These are phyloP conservation scores for Andrena haemorrhoa DNA, from an alignment of 2,888 invertebrate species.

Conservation along the genomic window DNA sequence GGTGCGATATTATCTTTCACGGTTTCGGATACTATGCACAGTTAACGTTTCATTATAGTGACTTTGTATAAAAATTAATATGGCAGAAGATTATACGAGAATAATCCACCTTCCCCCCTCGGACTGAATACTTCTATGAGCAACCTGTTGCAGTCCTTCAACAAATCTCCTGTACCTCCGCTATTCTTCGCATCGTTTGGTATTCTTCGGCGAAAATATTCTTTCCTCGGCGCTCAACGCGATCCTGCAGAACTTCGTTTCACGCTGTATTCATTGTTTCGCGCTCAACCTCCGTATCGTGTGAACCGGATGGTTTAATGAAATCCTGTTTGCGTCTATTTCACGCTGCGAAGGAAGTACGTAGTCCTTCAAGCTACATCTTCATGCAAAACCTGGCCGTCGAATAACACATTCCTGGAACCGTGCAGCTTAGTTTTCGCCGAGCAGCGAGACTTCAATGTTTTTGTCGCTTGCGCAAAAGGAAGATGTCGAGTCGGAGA, in stretches of 20 bases:
- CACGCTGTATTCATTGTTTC: not conserved
- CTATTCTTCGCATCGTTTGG: constrained; percentile 27
- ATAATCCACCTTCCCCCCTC: not conserved
- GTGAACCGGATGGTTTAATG: not conserved
- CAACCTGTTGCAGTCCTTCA: constrained; percentile 54
- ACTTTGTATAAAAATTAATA: constrained; percentile 22
- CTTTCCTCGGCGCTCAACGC: not conserved
- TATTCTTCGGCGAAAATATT: constrained; percentile 23
- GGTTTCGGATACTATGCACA: not conserved
- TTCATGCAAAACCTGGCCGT: too few species aligned
- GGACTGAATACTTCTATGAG: constrained; percentile 22
- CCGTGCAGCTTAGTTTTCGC: too few species aligned
- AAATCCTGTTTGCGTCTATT: not conserved
- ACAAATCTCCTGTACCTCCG: constrained; percentile 30
- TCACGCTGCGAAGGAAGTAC: too few species aligned
- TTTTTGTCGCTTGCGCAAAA: not conserved
- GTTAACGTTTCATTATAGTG: not conserved
- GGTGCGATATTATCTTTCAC: not conserved
- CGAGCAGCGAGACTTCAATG: not conserved
- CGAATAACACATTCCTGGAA: too few species aligned
- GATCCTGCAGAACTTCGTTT: not conserved
- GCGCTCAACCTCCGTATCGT: not conserved
- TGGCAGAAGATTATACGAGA: constrained; percentile 2
- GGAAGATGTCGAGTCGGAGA: not conserved
- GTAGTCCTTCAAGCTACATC: too few species aligned